phyloP scores from a whole-genome alignment of 2,888 invertebrate species.

The Cataglyphis livida region DNA sequence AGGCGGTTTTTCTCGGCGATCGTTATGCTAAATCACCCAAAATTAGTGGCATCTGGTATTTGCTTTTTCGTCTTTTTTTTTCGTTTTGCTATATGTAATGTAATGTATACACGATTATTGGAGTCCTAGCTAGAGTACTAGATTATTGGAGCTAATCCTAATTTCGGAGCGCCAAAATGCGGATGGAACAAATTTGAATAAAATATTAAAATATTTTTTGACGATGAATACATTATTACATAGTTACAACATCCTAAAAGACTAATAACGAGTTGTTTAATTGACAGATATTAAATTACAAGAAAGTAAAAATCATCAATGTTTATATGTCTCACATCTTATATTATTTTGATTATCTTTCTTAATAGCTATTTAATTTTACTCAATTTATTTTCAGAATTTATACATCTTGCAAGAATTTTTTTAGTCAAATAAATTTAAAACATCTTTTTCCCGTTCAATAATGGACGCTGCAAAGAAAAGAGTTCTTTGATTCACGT shows the following conservation, averaged over 20 bases:
- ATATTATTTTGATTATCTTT: neutral
- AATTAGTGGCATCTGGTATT: neutral
- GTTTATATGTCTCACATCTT: neutral
- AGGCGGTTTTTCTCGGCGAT: neutral
- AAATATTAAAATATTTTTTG: neutral
- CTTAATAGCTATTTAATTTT: neutral
- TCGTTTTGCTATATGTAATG: neutral
- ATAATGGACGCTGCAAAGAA: neutral
- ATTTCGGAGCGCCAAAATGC: neutral
- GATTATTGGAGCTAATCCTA: neutral
- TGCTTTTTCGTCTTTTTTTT: neutral
- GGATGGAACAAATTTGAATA: neutral
- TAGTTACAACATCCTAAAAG: too few relatives aligned
- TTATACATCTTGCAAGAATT: neutral
- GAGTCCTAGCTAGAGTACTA: neutral
- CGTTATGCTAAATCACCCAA: neutral
- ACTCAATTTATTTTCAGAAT: neutral
- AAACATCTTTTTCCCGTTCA: neutral
- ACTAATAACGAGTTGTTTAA: too few relatives aligned
- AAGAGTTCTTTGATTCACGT: slow-evolving; percentile 58
- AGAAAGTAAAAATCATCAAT: too few relatives aligned
- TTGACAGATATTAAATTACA: too few relatives aligned
- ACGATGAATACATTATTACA: neutral
- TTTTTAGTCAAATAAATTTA: neutral
- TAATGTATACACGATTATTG: neutral